A percentile compares a stretch with the other conserved stretches of the same genome.
These are phyloP conservation scores for Drosophila erecta DNA, from an alignment of 1,140 invertebrate species.

Conservation along the genomic window DNA sequence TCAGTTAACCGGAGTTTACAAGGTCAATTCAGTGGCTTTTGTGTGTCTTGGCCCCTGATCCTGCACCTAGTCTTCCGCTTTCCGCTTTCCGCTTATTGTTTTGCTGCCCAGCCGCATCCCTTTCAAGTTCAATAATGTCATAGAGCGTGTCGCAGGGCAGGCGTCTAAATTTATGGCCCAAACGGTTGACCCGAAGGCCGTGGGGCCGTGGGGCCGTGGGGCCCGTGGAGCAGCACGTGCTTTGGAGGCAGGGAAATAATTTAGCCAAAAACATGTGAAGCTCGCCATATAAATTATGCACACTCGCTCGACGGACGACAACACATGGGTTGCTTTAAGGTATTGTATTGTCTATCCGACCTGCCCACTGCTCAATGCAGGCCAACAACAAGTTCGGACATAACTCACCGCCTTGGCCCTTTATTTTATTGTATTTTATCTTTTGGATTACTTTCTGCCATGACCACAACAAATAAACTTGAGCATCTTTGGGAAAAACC, in stretches of 20 bases:
- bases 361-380: constrained; percentile 50
- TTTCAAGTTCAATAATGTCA: constrained; percentile 82
- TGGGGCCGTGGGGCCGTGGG: constrained; percentile 18
- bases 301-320: constrained; percentile 50
- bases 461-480: constrained; percentile 83
- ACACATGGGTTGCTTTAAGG: constrained; percentile 61
- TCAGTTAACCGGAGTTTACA: constrained; percentile 32
- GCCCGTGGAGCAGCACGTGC: constrained; percentile 58
- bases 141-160: constrained; percentile 79
- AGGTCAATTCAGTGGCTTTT: constrained; percentile 68
- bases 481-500: constrained; percentile 70
- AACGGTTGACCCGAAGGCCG: constrained; percentile 73
- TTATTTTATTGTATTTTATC: constrained; percentile 84
- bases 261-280: constrained; percentile 81
- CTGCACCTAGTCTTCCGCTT: constrained; percentile 14
- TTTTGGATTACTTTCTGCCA: constrained; percentile 82
- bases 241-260: constrained; percentile 69
- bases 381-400: constrained; percentile 51
- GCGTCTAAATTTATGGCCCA: constrained; percentile 76
- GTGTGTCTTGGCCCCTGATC: constrained; percentile 40
- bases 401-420: constrained; percentile 80
- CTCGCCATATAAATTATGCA: constrained; percentile 78
- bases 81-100: constrained; percentile 31
- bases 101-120: constrained; percentile 63
- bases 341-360: constrained; percentile 77